A percentile compares a stretch with the other conserved stretches of the same genome.
Conservation (phyloP, 2,888 invertebrate species). For the Zootermopsis nevadensis region DNA sequence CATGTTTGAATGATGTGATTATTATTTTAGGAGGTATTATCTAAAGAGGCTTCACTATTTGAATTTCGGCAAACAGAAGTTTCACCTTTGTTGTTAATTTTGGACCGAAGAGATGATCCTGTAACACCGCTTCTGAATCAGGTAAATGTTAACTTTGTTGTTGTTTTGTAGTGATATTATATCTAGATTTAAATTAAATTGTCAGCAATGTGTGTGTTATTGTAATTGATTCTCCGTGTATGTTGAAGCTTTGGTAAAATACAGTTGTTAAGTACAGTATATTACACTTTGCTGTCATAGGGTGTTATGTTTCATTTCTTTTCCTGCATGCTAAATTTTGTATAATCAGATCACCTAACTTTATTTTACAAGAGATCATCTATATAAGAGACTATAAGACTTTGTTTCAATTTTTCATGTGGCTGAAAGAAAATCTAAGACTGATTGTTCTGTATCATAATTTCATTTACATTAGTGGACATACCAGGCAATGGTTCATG, state of each 20-base stretch:
- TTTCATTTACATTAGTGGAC: constrained; percentile 82
- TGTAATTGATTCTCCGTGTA: not conserved
- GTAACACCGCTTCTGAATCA: constrained; percentile 95
- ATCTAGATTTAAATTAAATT: not conserved
- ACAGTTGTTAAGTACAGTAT: not conserved
- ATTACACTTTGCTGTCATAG: not conserved
- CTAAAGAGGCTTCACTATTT: constrained; percentile 88
- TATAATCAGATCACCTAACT: too few species aligned
- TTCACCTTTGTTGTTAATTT: constrained; percentile 84
- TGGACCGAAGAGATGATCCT: constrained; percentile 95
- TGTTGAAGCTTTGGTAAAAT: not conserved
- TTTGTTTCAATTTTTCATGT: too few species aligned
- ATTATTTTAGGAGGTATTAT: constrained; percentile 75
- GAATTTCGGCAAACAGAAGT: constrained; percentile 79
- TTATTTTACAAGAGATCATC: too few species aligned
- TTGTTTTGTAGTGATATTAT: not conserved
- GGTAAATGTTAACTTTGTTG: constrained; percentile 60
- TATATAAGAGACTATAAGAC: too few species aligned
- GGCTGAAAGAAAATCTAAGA: too few species aligned
- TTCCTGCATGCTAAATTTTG: too few species aligned
- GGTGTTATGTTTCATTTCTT: too few species aligned
- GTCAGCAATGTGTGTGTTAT: too few species aligned
- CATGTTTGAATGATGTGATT: not conserved
- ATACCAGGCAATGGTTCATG: constrained; percentile 99
- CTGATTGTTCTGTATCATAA: not conserved